Percentiles rank a stretch among this genome's conserved stretches.
Evolutionary conservation across 2,888 invertebrate genomes (phyloP).

Genomic region (Drosophila monieri): DNA sequence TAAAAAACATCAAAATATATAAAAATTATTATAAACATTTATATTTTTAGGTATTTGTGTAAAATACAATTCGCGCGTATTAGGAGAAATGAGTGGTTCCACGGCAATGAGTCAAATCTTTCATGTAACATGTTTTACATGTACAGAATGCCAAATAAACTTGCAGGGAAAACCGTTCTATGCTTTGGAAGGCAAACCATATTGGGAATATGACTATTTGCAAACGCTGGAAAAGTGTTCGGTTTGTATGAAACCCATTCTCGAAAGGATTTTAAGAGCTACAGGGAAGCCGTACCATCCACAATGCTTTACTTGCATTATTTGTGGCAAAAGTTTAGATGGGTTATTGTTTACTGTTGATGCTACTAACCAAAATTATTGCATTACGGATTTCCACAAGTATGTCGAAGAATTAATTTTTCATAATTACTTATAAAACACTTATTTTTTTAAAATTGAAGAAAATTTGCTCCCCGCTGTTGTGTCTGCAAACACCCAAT

Average conservation of each 20-base stretch:
- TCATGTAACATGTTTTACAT: conserved; percentile 97
- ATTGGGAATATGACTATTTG: conserved; percentile 97
- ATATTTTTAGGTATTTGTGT: conserved; percentile 90
- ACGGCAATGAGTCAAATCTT: conserved; percentile 99
- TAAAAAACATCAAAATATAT: not conserved
- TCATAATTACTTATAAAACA: not conserved
- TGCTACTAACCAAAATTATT: conserved; percentile 98
- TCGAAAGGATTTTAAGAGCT: conserved; percentile 96
- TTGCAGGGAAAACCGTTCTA: conserved; percentile 97
- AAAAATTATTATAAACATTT: not conserved
- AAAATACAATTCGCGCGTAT: conserved; percentile 95
- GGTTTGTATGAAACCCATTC: conserved; percentile 96
- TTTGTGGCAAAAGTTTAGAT: conserved; percentile 97
- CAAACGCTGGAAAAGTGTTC: conserved; percentile 99
- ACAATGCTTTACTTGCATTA: conserved; percentile 97
- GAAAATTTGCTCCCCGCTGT: conserved; percentile 98
- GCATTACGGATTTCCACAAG: conserved; percentile 99
- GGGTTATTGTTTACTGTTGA: conserved; percentile 99
- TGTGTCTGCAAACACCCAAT: conserved; percentile 98
- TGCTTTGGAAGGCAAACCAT: conserved; percentile 96
- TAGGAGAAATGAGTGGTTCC: conserved; percentile 97
- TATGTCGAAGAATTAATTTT: conserved; percentile 40
- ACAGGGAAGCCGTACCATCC: conserved; percentile 99
- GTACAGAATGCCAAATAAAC: conserved; percentile 93
- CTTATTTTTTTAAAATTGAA: conserved; percentile 72